Base-by-base conservation (phyloP, 2,888 invertebrate genomes). In the Digitonthophagus gazella region DNA sequence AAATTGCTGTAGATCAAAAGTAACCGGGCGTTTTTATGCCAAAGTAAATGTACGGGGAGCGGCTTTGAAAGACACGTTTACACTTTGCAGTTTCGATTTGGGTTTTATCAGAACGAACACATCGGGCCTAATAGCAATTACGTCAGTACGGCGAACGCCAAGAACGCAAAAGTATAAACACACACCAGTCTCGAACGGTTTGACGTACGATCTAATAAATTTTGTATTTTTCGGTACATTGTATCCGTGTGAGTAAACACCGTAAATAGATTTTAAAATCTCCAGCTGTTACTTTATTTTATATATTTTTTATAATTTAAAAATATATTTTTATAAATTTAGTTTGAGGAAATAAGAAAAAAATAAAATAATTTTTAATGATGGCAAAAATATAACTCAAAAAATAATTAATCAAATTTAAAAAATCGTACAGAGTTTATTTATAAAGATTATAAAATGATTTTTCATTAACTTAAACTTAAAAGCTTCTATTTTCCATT, bases 101-200 rank as follows among this genome's bases (percentile, higher is more conserved):
- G 58, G 18, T 58, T 58, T n/a, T 58, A 18, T 18, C 18, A 58
- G 15, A 44, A 44, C 28, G 3, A 8, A 6, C n/a, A n/a, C 15
- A 58, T 58, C 11, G 58, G 15, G 58, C 8, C 18, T 18, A 16
- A 18, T 18, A 18, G 58, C 58, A 14, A 58, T 18, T 58, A 15
- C 58, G 58, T 58, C 58, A 58, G 58, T 58, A 8, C 18, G 15
- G 8, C 58, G 58, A 58, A 6, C 15, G 58, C 58, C 58, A 58
- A 58, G 58, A 58, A 16, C 58, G 58, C 58, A 15, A 58, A 58
- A 58, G 28, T 58, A 18, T 58, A 58, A 58, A 58, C 58, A 54
- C 54, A n/a, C 11, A 58, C 15, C 58, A 16, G 16, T 14, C 58
- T 58, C 15, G 58, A 44, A 18, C 58, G 15, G 16, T 15, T 58